A percentile compares a stretch with the other conserved stretches of the same genome.
phyloP scores from a whole-genome alignment of 1,140 invertebrate species.

The Carcinoscorpius rotundicauda region DNA sequence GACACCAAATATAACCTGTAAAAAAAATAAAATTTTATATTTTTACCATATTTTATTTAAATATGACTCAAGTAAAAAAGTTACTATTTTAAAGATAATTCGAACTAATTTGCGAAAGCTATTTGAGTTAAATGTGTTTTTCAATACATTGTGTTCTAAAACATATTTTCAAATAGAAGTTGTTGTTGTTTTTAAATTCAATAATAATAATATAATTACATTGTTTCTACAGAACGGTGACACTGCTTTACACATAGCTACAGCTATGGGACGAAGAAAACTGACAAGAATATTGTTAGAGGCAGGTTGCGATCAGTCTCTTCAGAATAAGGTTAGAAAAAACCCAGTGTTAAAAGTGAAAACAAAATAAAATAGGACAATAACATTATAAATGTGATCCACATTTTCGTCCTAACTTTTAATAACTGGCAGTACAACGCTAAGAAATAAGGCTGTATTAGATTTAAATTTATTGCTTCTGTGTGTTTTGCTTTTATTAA shows the following conservation, averaged over 20 bases:
- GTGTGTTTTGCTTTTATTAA: too few relatives aligned
- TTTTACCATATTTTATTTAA: too few relatives aligned
- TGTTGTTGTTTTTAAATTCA: background rate
- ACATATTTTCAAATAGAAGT: background rate
- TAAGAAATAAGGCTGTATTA: too few relatives aligned
- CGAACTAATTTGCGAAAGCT: constrained; percentile 9
- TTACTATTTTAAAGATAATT: constrained; percentile 1
- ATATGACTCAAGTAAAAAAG: background rate
- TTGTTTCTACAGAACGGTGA: constrained; percentile 64
- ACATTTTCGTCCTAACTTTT: background rate
- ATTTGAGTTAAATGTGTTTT: constrained; percentile 6
- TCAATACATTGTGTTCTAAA: constrained; percentile 2
- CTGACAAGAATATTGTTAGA: constrained; percentile 80
- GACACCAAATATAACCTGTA: too few relatives aligned
- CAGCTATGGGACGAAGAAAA: constrained; percentile 84
- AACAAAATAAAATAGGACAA: background rate
- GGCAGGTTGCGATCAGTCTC: constrained; percentile 59
- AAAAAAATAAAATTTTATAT: too few relatives aligned
- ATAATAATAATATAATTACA: background rate
- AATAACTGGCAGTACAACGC: background rate
- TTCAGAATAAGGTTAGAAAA: constrained; percentile 59
- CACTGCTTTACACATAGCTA: constrained; percentile 81
- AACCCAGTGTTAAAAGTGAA: background rate
- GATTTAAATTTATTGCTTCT: too few relatives aligned
- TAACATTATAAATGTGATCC: background rate